Conservation (phyloP, 1,140 invertebrate genomes). For the Drosophila pseudoobscura region DNA sequence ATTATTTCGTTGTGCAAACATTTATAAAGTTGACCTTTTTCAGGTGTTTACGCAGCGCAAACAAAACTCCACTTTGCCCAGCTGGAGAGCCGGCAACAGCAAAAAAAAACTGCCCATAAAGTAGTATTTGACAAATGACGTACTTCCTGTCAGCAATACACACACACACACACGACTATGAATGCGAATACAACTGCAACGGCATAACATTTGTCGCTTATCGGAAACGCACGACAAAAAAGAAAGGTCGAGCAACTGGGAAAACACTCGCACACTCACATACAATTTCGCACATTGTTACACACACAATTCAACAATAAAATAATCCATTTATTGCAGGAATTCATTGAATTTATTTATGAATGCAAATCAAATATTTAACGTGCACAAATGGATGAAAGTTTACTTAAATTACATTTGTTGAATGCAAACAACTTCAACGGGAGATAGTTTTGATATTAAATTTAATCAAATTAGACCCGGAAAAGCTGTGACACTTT, state of each 20-base stretch:
- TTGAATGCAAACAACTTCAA: conserved; percentile 5
- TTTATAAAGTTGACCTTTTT: conserved; percentile 44
- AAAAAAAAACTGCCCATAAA: conserved; percentile 53
- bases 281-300: conserved; percentile 38
- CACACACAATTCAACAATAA: conserved; percentile 23
- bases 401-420: conserved; percentile 34
- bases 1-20: conserved; percentile 34
- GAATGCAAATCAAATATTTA: conserved; percentile 43
- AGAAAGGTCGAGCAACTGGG: conserved; percentile 32
- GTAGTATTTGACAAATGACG: conserved; percentile 66
- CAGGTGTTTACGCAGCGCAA: conserved; percentile 40
- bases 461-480: too few relatives aligned
- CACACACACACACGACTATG: conserved; percentile 1
- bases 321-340: conserved; percentile 42
- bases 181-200: conserved; percentile 15
- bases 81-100: conserved; percentile 4
- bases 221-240: conserved; percentile 7
- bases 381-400: conserved; percentile 21
- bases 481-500: too few relatives aligned
- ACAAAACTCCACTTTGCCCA: conserved; percentile 29
- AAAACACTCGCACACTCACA: conserved; percentile 19
- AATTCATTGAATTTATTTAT: conserved; percentile 50
- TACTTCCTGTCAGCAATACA: conserved; percentile 48
- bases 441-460: too few relatives aligned
- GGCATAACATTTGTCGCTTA: conserved; percentile 23